Evolutionary conservation across 2,113 vertebrate species (phyloP).

Genomic region (Jaculus jaculus): DNA sequence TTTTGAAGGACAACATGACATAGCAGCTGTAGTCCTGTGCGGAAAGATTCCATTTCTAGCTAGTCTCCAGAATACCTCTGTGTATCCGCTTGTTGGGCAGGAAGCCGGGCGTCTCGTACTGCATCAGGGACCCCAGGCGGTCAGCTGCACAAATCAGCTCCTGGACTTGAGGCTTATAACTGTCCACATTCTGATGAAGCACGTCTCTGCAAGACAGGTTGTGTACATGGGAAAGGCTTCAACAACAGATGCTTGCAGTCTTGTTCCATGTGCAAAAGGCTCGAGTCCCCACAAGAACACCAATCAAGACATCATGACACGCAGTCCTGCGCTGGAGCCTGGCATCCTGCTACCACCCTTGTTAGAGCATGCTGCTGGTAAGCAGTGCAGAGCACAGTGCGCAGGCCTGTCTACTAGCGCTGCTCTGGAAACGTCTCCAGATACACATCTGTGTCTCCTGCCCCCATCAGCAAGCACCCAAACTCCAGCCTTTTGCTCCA

Average conservation of each 20-base stretch:
- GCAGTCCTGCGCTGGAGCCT: neutral
- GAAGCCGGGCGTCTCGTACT: constrained; percentile 97
- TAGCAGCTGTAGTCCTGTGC: neutral
- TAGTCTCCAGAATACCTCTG: constrained; percentile 88
- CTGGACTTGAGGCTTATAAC: constrained; percentile 93
- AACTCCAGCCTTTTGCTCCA: neutral
- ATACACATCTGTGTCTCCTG: neutral
- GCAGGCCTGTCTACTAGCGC: neutral
- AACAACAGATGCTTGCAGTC: too few relatives aligned
- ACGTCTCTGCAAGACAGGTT: constrained; percentile 90
- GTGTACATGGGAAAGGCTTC: neutral
- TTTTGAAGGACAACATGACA: neutral
- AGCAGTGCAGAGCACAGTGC: neutral
- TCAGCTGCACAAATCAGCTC: constrained; percentile 96
- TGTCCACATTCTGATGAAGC: constrained; percentile 95
- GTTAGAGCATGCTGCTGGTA: neutral
- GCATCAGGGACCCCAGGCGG: constrained; percentile 95
- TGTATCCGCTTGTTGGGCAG: constrained; percentile 96
- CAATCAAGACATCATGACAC: neutral
- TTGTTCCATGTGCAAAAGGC: neutral
- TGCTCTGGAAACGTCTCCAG: neutral
- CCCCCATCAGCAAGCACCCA: neutral
- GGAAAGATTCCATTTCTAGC: neutral
- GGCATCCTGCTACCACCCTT: neutral
- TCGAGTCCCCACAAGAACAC: neutral